A percentile compares a stretch with the other conserved stretches of the same genome.
These are phyloP conservation scores for Astyanax mexicanus DNA, from an alignment of 2,797 vertebrate genomes.

Conservation along the genomic window DNA sequence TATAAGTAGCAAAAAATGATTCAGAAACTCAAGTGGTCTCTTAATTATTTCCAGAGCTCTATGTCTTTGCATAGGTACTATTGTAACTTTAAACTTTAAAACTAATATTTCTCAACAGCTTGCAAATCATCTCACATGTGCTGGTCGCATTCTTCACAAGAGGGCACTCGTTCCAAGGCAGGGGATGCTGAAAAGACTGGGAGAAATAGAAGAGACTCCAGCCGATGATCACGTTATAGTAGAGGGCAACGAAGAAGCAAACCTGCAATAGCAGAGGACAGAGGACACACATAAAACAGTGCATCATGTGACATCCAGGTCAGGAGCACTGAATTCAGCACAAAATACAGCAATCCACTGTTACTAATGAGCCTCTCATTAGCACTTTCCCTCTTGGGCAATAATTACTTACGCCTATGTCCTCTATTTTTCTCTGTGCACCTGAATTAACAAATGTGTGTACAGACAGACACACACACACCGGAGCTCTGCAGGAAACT, in stretches of 20 bases:
- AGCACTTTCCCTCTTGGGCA: not conserved
- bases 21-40: no score
- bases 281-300: not conserved
- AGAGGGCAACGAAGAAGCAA: slow-evolving; percentile 95
- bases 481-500: slow-evolving; percentile 67
- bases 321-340: not conserved
- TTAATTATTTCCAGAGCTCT: no score
- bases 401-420: not conserved
- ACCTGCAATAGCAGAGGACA: slow-evolving; percentile 75
- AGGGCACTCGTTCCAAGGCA: slow-evolving; percentile 96
- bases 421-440: slow-evolving; percentile 18
- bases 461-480: not conserved
- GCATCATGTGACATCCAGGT: not conserved
- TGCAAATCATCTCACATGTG: slow-evolving; percentile 82
- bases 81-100: not conserved
- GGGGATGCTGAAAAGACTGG: slow-evolving; percentile 95
- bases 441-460: not conserved
- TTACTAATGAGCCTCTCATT: not conserved
- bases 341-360: not conserved
- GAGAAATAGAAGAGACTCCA: slow-evolving; percentile 99
- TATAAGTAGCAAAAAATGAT: no score
- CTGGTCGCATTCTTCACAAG: slow-evolving; percentile 89
- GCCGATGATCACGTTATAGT: slow-evolving; percentile 99
- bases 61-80: not conserved
- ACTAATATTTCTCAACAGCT: no score